Evolutionary conservation across 2,888 invertebrate genomes (phyloP), one percentile per base, ranked within the genome.

Genomic region (Drosophila flavopinicola): DNA sequence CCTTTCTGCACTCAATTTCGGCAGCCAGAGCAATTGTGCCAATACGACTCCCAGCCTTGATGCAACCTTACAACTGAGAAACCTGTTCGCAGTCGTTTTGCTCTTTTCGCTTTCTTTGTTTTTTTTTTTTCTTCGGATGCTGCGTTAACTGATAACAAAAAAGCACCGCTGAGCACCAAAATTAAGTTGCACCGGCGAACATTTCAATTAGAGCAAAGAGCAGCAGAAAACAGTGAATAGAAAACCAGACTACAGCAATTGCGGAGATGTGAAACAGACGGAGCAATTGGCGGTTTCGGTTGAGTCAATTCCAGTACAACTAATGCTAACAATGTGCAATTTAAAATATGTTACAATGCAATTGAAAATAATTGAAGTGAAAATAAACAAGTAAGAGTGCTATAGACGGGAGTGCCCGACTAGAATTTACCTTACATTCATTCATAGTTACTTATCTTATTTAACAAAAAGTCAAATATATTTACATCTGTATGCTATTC

Each of bases 121-220:
- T 66, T 56, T 33, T 52, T 58, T 47, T 49, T 52, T 66, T 56
- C 67, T 42, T 70, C 54, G 38, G 60, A 54, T 71, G 52, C 53
- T 48, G 57, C 47, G 32, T 37, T 49, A 11, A 51, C 66, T 66
- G 76, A 83, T 83, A 83, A 79, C 52, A 64, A 47, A 75, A 66
- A 49, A 59, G 44, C 66, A 25, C 30, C 44, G 49, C 47, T 68
- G 56, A 23, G 63, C 65, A 72, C n/a, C n/a, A 59, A 85, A 78
- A 85, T 67, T 74, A 67, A 85, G 51, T 59, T 78, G 64, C 64
- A 71, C 51, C 60, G 59, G 37, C 57, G 47, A 77, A 78, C 85
- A 75, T 65, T 78, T 78, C 78, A 80, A 78, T 78, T 82, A 74
- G 63, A 63, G 25, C 52, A 10, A 37, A 48, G 41, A 7, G 33